Base-by-base conservation (phyloP, 2,888 invertebrate species). In the Leptopilina myrica region DNA sequence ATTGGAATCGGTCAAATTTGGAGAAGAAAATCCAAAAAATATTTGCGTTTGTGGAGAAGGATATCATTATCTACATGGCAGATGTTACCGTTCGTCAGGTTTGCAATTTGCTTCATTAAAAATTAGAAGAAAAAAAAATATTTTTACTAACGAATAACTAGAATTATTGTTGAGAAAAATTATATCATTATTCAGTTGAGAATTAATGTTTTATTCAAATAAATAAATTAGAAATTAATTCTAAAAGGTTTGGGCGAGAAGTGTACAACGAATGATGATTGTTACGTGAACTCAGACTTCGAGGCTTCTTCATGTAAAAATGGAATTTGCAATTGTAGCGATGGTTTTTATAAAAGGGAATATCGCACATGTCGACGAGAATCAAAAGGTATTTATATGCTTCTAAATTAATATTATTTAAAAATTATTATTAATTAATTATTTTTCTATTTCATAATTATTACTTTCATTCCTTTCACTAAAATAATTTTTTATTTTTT, bases 321-420 rank as follows among this genome's bases (percentile, higher is more conserved):
- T 14, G 82, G 83, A 26, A 76, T 78, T 14, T 91, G 91, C 79
- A 76, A 79, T 2, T 91, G 91, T 77, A 88, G 84, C 46, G 67
- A 83, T 5, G 88, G 86, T 26, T 91, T 86, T 79, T 91, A 91
- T 83, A 88, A 88, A 76, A 86, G 91, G 1, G 90, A 91, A 83
- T 89, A 91, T 80, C 87, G 87, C 66, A 86, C 87, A 6, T 91
- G 91, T 80, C 89, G 91, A 26, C 86, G 86, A 12, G 80, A 64
- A 77, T 87, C 84, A 53, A 33, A 33, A 2, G 46, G 64, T 46
- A n/a, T 78, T 77, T 64, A n/a, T 62, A 62, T 15, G n/a, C 64
- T 43, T n/a, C 46, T 8, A 14, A 64, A 20, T 20, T 20, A 20
- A 20, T 20, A 20, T n/a, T 59, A 14, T 59, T n/a, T 59, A 11